Evolutionary conservation across 1,140 invertebrate species (phyloP).

Genomic region (Nasonia giraulti): DNA sequence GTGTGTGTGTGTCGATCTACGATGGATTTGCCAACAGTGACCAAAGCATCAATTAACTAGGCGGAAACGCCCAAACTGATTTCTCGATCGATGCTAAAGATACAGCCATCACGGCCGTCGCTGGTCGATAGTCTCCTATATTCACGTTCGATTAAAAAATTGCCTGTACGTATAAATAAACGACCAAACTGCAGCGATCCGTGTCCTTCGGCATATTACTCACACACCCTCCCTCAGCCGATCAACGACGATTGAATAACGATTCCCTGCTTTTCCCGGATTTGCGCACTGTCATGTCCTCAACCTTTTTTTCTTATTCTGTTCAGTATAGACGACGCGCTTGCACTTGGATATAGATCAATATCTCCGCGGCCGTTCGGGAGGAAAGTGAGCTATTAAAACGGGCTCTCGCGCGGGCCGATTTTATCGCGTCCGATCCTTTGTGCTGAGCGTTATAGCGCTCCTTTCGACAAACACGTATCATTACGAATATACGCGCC

Average conservation of each 20-base stretch:
- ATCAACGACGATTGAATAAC: constrained; percentile 13
- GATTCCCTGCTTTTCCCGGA: constrained; percentile 37
- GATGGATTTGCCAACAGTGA: neutral
- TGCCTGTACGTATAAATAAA: neutral
- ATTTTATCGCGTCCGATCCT: constrained; percentile 39
- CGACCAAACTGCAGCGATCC: neutral
- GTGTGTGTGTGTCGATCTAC: neutral
- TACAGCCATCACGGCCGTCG: neutral
- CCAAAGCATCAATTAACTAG: neutral
- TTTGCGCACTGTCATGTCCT: constrained; percentile 46
- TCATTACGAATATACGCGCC: constrained; percentile 7
- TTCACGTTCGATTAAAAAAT: constrained; percentile 3
- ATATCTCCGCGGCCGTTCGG: neutral
- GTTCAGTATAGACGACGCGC: neutral
- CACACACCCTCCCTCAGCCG: neutral
- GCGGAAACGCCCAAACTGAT: constrained; percentile 37
- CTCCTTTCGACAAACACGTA: constrained; percentile 35
- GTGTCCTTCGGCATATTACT: neutral
- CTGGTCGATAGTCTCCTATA: neutral
- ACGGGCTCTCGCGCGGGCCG: neutral
- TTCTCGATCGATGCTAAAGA: constrained; percentile 19
- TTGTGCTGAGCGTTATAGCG: constrained; percentile 20
- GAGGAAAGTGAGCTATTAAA: constrained; percentile 38
- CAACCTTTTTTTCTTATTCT: neutral
- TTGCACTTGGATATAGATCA: constrained; percentile 35